Conservation (phyloP, 2,113 vertebrate genomes). For the Percopsis transmontana region DNA sequence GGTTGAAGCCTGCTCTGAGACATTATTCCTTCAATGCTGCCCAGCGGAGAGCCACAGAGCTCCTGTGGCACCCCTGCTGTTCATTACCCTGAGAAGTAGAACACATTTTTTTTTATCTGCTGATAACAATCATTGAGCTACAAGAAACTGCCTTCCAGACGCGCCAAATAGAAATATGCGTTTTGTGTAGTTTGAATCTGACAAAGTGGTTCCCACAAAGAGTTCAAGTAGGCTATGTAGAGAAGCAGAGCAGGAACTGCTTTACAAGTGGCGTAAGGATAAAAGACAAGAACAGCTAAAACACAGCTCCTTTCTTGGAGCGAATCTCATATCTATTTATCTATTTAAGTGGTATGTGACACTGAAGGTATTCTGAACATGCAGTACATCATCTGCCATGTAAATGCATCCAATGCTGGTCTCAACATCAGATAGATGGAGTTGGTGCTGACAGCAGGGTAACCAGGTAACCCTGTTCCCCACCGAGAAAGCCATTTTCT, state of each 20-base stretch:
- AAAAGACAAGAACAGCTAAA: too few relatives aligned
- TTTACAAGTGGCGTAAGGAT: neutral
- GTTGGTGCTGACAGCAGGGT: neutral
- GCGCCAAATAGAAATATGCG: neutral
- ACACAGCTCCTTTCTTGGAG: too few relatives aligned
- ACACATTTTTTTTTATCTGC: conserved; percentile 2
- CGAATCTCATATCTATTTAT: too few relatives aligned
- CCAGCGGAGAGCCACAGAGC: neutral
- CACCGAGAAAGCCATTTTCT: conserved; percentile 34
- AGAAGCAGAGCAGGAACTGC: neutral
- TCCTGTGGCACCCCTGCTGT: neutral
- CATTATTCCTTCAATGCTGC: conserved; percentile 1
- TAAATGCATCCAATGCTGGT: neutral
- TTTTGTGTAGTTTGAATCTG: neutral
- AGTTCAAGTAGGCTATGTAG: neutral
- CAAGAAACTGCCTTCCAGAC: neutral
- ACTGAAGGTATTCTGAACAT: neutral
- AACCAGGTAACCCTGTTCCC: conserved; percentile 22
- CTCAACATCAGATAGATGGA: too few relatives aligned
- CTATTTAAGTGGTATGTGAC: too few relatives aligned
- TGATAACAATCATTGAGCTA: neutral
- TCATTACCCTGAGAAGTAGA: neutral
- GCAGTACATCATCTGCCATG: neutral
- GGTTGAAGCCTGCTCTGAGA: conserved; percentile 13
- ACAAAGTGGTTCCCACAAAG: conserved; percentile 1